These are phyloP conservation scores for Mormyrops attenuatus DNA, from an alignment of 2,797 vertebrate species.

Conservation along the genomic window DNA sequence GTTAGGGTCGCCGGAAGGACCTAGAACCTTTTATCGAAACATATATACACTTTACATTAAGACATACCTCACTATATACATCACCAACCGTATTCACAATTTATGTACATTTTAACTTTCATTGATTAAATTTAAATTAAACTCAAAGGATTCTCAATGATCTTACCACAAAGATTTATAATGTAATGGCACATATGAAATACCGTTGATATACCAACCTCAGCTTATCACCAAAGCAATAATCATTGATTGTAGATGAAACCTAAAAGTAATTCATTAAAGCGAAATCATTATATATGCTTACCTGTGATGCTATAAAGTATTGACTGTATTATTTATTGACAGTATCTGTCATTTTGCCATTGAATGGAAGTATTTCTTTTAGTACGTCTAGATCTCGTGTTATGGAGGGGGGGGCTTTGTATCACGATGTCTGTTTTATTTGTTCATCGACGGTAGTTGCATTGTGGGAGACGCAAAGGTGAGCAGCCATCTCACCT, in stretches of 20 bases:
- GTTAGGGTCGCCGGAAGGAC: background rate
- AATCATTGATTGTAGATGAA: conserved; percentile 34
- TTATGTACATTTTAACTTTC: conserved; percentile 24
- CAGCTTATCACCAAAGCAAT: conserved; percentile 24
- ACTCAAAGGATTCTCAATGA: conserved; percentile 32
- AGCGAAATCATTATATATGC: background rate
- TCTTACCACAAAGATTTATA: conserved; percentile 31
- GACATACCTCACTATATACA: background rate
- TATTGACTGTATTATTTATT: background rate
- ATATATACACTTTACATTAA: background rate
- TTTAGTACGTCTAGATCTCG: background rate
- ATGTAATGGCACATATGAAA: conserved; percentile 28
- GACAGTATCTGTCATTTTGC: background rate
- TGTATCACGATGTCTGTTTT: background rate
- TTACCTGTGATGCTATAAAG: background rate
- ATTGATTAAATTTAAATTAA: conserved; percentile 38
- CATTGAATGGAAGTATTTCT: background rate
- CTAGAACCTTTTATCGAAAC: background rate
- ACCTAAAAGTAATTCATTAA: conserved; percentile 22
- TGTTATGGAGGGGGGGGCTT: background rate
- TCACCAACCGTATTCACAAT: conserved; percentile 17
- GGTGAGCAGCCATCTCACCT: background rate
- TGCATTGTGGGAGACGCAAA: background rate
- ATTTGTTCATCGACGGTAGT: background rate
- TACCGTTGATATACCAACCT: background rate